Evolutionary conservation across 2,888 invertebrate genomes (phyloP), one percentile per base, ranked within the genome.

Genomic region (Sesamia inferens): DNA sequence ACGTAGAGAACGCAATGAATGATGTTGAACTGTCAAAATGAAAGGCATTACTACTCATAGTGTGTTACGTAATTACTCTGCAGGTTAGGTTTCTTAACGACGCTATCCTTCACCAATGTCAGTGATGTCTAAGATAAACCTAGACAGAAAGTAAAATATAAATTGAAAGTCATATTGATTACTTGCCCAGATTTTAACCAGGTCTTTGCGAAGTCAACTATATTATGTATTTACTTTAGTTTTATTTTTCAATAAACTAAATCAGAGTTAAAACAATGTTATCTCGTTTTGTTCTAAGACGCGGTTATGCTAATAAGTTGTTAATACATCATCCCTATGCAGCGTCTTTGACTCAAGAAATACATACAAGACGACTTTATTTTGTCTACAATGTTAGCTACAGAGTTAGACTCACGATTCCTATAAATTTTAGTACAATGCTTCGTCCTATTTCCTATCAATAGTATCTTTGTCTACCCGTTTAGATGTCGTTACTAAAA

Each of bases 401-500:
- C 14, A 65, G n/a, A 65, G 14, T 24, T 48, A 24, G 24, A 31
- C 31, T 7, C 19, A 44, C 10, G 16, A 16, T 24, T 44, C 11
- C 4, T 22, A 24, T 16, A 63, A 44, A 47, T 31, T 51, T 31
- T 54, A 31, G 3, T 11, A 68, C 14, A 31, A 0, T 3, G 42
- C 14, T 16, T 19, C 48, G 8, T 66, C 22, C 19, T 14, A 4
- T 13, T 22, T 39, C 48, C 19, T 63, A 63, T 2, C 19, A 24
- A 24, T 39, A 39, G 11, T 10, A 54, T 42, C 14, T 39, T 48
- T 13, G 8, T 48, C 13, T 14, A 24, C 5, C n/a, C 31, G 47
- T 76, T 58, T 57, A 44, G 19, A 77, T 68, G 16, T 16, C 24
- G 3, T 54, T 39, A 54, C 19, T 47, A 24, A 42, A 59, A 71